Evolutionary conservation across 2,888 invertebrate species (phyloP).

Genomic region (Sesia bembeciformis): DNA sequence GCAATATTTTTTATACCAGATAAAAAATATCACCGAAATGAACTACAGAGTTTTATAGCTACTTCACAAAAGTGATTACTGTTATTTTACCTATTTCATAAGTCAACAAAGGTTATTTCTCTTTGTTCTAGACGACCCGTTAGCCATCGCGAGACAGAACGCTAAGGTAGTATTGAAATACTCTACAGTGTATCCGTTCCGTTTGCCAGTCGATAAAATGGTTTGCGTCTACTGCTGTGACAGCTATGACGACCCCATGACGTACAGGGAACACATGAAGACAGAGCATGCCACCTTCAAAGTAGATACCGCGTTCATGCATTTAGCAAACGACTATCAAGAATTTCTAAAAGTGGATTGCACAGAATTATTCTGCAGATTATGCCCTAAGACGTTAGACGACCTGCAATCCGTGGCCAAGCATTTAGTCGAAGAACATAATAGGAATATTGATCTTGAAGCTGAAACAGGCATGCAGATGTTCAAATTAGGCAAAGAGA

Average conservation of each 20-base stretch:
- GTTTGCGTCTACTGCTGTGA: constrained; percentile 50
- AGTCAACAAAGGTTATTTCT: background rate
- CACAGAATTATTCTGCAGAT: constrained; percentile 22
- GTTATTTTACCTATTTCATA: background rate
- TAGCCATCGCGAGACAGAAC: constrained; percentile 45
- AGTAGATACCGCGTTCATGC: constrained; percentile 16
- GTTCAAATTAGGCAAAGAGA: constrained; percentile 23
- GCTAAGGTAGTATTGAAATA: constrained; percentile 44
- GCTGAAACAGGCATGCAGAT: constrained; percentile 19
- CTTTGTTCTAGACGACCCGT: constrained; percentile 58
- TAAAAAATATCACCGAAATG: too few relatives aligned
- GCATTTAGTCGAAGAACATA: constrained; percentile 18
- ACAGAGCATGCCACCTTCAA: constrained; percentile 11
- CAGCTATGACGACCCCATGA: constrained; percentile 27
- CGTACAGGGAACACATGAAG: constrained; percentile 38
- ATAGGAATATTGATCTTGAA: constrained; percentile 8
- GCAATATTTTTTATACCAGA: too few relatives aligned
- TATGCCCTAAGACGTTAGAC: constrained; percentile 14
- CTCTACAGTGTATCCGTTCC: constrained; percentile 50
- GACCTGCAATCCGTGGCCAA: constrained; percentile 14
- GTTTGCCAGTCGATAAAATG: constrained; percentile 38
- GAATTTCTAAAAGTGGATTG: constrained; percentile 23
- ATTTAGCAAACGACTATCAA: constrained; percentile 27
- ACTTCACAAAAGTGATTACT: too few relatives aligned
- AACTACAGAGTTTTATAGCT: too few relatives aligned